Conservation (phyloP, 1,140 invertebrate species). For the Pantala flavescens region DNA sequence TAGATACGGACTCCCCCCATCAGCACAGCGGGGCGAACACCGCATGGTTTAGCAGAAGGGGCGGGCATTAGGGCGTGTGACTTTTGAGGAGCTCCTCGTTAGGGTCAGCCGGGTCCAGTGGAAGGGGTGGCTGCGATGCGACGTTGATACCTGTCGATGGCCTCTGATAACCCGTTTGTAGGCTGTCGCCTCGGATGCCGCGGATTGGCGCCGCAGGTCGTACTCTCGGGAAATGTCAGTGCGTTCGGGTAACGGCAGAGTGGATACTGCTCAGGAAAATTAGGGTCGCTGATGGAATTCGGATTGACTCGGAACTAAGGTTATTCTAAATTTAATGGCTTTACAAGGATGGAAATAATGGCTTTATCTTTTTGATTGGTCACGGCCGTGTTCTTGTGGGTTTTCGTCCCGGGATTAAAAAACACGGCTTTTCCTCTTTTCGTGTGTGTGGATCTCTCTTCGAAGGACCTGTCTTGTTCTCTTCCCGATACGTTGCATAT, state of each 20-base stretch:
- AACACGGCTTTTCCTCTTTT: too few relatives aligned
- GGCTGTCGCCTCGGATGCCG: background rate
- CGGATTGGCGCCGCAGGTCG: background rate
- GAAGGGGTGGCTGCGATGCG: background rate
- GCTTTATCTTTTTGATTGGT: too few relatives aligned
- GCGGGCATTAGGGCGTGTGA: conserved; percentile 6
- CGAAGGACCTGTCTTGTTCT: too few relatives aligned
- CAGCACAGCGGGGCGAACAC: background rate
- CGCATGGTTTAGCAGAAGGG: background rate
- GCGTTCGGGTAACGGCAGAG: background rate
- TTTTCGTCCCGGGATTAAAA: too few relatives aligned
- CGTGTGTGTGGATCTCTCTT: too few relatives aligned
- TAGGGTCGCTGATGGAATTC: background rate
- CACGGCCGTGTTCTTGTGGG: too few relatives aligned
- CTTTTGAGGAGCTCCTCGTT: conserved; percentile 3
- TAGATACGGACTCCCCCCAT: background rate
- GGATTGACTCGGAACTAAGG: background rate
- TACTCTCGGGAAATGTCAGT: conserved; percentile 3
- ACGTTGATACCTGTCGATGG: conserved; percentile 4
- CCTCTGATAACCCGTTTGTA: background rate
- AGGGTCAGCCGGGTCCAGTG: background rate
- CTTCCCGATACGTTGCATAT: too few relatives aligned
- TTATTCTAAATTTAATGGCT: too few relatives aligned
- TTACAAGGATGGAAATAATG: too few relatives aligned
- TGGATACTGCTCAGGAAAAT: background rate